A percentile compares a stretch with the other conserved stretches of the same genome.
phyloP scores from a whole-genome alignment of 2,797 vertebrate species.

The Manis javanica region DNA sequence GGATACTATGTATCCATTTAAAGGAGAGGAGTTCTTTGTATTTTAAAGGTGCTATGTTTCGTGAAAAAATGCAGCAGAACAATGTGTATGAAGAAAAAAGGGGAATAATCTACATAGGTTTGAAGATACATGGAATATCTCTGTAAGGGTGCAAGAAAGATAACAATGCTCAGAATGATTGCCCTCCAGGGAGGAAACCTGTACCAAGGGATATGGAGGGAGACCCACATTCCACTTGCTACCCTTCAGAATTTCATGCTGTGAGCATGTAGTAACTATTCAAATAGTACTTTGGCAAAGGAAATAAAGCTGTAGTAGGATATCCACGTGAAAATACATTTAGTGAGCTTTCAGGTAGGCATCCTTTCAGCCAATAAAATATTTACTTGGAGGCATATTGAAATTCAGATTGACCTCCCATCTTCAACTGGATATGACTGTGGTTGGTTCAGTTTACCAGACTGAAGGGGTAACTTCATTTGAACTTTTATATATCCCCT shows the following conservation, averaged over 20 bases:
- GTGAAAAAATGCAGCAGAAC: background rate
- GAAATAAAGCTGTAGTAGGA: background rate
- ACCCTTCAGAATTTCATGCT: background rate
- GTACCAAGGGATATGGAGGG: background rate
- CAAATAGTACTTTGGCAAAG: background rate
- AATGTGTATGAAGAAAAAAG: background rate
- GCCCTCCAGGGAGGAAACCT: too few species aligned
- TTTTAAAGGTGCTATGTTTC: background rate
- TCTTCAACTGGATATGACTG: background rate
- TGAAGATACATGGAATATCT: background rate
- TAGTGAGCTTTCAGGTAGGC: background rate
- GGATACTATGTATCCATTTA: background rate
- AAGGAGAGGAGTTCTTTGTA: conserved; percentile 68
- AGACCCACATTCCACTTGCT: background rate
- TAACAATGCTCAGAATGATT: background rate
- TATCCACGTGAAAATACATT: background rate
- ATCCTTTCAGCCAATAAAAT: background rate
- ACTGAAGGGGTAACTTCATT: background rate
- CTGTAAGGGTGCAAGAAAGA: background rate
- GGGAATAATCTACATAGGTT: background rate
- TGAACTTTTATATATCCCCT: background rate
- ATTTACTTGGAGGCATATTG: background rate
- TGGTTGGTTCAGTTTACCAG: background rate
- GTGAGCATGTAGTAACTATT: background rate
- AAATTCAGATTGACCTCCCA: background rate